A percentile compares a stretch with the other conserved stretches of the same genome.
Conservation (phyloP, 2,113 vertebrate genomes). For the Hippolais icterina region DNA sequence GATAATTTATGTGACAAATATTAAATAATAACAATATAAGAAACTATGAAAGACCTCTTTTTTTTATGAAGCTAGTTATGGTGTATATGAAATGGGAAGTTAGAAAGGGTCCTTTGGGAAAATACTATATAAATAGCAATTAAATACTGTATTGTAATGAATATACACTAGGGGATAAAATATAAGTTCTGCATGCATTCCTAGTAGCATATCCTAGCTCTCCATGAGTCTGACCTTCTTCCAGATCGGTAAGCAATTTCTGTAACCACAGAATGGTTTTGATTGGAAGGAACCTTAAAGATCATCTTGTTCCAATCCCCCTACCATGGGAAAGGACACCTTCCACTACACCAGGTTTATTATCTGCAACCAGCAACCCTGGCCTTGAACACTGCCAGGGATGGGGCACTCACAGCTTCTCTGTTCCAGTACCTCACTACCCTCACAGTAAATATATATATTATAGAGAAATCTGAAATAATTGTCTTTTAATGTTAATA, state of each 20-base stretch:
- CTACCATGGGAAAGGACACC: accelerated
- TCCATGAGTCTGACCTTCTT: not conserved
- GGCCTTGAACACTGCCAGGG: not conserved
- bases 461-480: not conserved
- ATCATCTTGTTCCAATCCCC: not conserved
- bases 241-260: not conserved
- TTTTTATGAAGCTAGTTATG: not conserved
- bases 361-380: too few species aligned
- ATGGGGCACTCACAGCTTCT: not conserved
- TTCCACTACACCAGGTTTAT: not conserved
- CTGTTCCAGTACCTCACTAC: not conserved
- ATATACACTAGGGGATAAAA: not conserved
- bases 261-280: not conserved
- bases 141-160: not conserved
- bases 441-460: not conserved
- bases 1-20: not conserved
- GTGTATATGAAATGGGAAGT: not conserved
- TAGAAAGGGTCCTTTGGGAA: not conserved
- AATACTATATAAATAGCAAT: not conserved
- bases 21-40: not conserved
- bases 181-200: not conserved
- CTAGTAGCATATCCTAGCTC: not conserved
- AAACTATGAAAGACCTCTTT: not conserved
- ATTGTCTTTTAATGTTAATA: not conserved
- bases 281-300: not conserved